phyloP scores from a whole-genome alignment of 1,140 invertebrate genomes.

The Coboldia fuscipes region DNA sequence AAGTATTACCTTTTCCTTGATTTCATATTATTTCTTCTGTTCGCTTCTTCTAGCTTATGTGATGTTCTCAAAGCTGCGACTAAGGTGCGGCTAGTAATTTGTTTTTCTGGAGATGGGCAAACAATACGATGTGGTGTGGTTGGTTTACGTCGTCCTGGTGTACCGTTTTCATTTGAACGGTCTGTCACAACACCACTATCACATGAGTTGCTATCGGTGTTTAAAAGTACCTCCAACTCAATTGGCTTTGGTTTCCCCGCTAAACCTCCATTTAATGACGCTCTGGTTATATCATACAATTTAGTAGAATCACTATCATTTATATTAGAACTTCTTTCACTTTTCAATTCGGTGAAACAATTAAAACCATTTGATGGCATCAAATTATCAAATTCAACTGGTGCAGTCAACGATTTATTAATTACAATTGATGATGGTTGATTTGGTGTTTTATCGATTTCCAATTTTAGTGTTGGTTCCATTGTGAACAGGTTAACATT shows the following conservation, averaged over 20 bases:
- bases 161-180: constrained; percentile 4
- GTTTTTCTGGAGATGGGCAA: constrained; percentile 17
- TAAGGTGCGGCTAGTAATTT: not conserved
- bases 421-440: constrained; percentile 19
- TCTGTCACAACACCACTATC: constrained; percentile 19
- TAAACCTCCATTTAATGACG: not conserved
- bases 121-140: constrained; percentile 20
- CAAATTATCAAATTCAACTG: no score
- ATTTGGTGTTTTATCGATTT: constrained; percentile 19
- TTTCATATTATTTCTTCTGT: constrained; percentile 1
- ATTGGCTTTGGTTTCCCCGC: not conserved
- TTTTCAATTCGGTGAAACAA: constrained; percentile 13
- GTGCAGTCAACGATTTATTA: constrained; percentile 8
- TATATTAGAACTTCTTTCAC: constrained; percentile 1
- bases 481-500: constrained; percentile 20
- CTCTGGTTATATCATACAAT: not conserved
- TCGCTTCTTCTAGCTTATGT: not conserved
- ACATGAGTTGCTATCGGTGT: constrained; percentile 19
- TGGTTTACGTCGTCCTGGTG: constrained; percentile 11
- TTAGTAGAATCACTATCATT: not conserved
- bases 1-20: constrained; percentile 1
- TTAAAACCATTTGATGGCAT: no score
- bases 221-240: no score
- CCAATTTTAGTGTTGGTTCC: constrained; percentile 16
- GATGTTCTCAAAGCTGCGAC: not conserved